Evolutionary conservation across 2,113 vertebrate genomes (phyloP), one percentile per base, ranked within the genome.

Genomic region (Mesembrinibis cayennensis): DNA sequence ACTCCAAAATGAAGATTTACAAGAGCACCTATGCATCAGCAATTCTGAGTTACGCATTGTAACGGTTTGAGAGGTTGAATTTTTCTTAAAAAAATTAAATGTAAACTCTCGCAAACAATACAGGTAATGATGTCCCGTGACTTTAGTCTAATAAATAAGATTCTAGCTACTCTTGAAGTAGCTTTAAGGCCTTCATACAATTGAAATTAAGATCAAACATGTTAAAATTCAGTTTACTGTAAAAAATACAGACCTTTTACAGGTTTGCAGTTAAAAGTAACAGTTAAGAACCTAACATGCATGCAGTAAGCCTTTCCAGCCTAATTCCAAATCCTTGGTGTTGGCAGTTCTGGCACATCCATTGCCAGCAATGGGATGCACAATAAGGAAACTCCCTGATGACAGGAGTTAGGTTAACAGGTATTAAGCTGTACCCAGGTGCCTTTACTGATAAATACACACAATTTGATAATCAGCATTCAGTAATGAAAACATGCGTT

Each of bases 181-280:
- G 98, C 97, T 98, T 98, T 98, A 98, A 98, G 98, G 98, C 98
- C 97, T 98, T 98, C 96, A 98, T 96, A 98, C 89, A 97, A 96
- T 92, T 97, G 93, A 97, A 98, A 97, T 94, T 95, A 97, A 97
- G 95, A 95, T 97, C 77, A 92, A 98, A 96, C 96, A 96, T 92
- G 93, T 98, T 98, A 98, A 98, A 98, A 98, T 97, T 96, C 94
- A 97, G 88, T 98, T 97, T 96, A 93, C 97, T 95, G 96, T 98
- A 98, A 98, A 98, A 98, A 98, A 98, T 97, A 98, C 95, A 87
- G 97, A 94, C 95, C 92, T 97, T 97, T 94, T 97, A 98, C 89
- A 97, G 94, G 95, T 97, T 96, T 98, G 95, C 95, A 94, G 82
- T 98, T 98, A 96, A 98, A 98, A 98, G 95, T 92, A 93, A 97